A percentile compares a stretch with the other conserved stretches of the same genome.
These are phyloP conservation scores for Taurulus bubalis DNA, from an alignment of 2,113 vertebrate genomes.

Conservation along the genomic window DNA sequence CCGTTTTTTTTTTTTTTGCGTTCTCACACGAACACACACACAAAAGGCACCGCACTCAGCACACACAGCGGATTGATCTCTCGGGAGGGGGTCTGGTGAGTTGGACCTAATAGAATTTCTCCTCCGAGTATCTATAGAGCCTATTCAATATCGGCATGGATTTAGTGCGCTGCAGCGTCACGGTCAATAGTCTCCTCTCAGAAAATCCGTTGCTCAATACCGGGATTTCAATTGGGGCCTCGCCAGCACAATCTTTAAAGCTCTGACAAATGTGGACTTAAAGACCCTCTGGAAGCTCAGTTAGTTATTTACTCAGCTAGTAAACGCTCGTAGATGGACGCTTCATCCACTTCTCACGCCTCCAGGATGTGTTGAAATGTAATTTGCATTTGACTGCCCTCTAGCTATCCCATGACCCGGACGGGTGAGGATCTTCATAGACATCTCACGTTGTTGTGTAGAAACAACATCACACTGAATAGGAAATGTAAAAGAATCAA, in stretches of 20 bases:
- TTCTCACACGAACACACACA: not conserved
- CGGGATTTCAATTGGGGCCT: constrained; percentile 19
- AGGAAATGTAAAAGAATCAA: not conserved
- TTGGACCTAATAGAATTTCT: constrained; percentile 68
- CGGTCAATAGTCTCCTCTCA: constrained; percentile 63
- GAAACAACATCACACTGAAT: not conserved
- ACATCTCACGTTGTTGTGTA: constrained; percentile 3
- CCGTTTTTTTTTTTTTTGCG: not conserved
- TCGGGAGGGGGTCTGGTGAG: constrained; percentile 37
- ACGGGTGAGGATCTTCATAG: not conserved
- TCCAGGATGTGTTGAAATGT: not conserved
- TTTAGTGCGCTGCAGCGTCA: constrained; percentile 52
- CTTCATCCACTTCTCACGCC: not conserved
- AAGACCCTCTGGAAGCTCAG: constrained; percentile 13
- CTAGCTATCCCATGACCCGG: not conserved
- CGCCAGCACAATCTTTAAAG: constrained; percentile 36
- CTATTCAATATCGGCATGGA: constrained; percentile 62
- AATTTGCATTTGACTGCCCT: not conserved
- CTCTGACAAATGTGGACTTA: constrained; percentile 25
- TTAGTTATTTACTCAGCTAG: not conserved
- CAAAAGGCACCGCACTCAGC: constrained; percentile 8
- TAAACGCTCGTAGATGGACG: not conserved
- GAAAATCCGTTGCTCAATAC: constrained; percentile 58
- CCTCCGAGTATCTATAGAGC: constrained; percentile 54
- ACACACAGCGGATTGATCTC: constrained; percentile 61